These are phyloP conservation scores for Muscicapa striata DNA, from an alignment of 2,797 vertebrate genomes.

Conservation along the genomic window DNA sequence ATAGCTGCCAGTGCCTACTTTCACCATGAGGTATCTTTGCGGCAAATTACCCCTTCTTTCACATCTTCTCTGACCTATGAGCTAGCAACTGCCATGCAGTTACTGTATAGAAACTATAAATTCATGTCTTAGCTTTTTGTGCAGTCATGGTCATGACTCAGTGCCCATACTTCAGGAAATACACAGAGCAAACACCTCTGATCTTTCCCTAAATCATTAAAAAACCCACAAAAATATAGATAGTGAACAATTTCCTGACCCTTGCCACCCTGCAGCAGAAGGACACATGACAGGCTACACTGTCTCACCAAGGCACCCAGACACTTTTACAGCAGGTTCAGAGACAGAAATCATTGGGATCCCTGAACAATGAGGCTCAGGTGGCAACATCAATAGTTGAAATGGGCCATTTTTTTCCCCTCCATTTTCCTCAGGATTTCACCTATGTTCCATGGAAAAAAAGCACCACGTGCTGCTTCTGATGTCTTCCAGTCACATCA, in stretches of 20 bases:
- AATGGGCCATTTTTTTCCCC: neutral
- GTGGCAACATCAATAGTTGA: neutral
- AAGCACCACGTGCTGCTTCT: neutral
- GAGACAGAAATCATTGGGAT: neutral
- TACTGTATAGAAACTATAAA: neutral
- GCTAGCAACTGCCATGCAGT: neutral
- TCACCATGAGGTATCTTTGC: neutral
- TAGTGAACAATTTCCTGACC: neutral
- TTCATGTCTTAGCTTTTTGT: neutral
- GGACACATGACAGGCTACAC: fast-evolving
- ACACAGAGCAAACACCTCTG: neutral
- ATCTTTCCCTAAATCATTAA: neutral
- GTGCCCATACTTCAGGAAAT: neutral
- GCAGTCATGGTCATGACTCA: neutral
- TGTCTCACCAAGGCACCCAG: neutral
- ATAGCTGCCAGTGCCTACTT: neutral
- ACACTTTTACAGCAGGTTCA: neutral
- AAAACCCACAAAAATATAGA: neutral
- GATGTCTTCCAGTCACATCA: neutral
- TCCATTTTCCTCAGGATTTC: neutral
- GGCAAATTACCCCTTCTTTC: neutral
- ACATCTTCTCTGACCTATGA: neutral
- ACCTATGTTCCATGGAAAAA: neutral
- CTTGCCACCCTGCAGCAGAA: neutral
- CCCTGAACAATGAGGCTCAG: neutral